Conservation (phyloP, 2,113 vertebrate genomes). For the Heterotilapia buettikoferi region DNA sequence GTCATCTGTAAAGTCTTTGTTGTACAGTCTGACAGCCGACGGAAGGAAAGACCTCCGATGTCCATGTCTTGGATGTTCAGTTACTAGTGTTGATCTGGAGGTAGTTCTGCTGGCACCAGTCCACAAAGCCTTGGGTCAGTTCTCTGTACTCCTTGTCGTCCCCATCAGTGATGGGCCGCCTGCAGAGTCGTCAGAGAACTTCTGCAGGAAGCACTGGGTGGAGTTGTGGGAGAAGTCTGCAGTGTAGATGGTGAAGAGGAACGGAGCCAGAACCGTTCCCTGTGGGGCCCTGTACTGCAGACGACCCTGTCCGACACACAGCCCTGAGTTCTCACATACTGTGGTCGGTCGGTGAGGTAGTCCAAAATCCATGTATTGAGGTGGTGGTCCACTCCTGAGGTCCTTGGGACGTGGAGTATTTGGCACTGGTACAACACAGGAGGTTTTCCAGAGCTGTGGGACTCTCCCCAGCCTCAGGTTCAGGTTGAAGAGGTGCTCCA, state of each 20-base stretch:
- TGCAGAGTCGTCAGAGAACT: rapidly evolving
- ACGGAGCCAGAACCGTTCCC: background rate
- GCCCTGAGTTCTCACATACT: background rate
- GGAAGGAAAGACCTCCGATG: background rate
- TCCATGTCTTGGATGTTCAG: rapidly evolving
- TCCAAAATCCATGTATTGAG: rapidly evolving
- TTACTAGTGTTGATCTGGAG: rapidly evolving
- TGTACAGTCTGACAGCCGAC: background rate
- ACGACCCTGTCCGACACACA: too few relatives aligned
- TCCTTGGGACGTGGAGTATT: too few relatives aligned
- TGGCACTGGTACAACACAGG: too few relatives aligned
- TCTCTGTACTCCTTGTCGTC: rapidly evolving
- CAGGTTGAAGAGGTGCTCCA: background rate
- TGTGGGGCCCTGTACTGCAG: too few relatives aligned
- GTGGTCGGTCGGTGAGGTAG: background rate
- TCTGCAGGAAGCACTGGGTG: background rate
- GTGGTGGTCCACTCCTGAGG: too few relatives aligned
- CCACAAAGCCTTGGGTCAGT: rapidly evolving
- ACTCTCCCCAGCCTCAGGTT: background rate
- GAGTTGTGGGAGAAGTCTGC: background rate
- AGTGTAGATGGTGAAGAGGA: too few relatives aligned
- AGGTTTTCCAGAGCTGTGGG: background rate
- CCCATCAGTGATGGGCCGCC: background rate
- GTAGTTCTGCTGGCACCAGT: background rate
- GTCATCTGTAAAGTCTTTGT: background rate